Percentiles rank a stretch among this genome's conserved stretches.
These are phyloP conservation scores for Enteromius radiatus DNA, from an alignment of 2,797 vertebrate genomes.

Conservation along the genomic window DNA sequence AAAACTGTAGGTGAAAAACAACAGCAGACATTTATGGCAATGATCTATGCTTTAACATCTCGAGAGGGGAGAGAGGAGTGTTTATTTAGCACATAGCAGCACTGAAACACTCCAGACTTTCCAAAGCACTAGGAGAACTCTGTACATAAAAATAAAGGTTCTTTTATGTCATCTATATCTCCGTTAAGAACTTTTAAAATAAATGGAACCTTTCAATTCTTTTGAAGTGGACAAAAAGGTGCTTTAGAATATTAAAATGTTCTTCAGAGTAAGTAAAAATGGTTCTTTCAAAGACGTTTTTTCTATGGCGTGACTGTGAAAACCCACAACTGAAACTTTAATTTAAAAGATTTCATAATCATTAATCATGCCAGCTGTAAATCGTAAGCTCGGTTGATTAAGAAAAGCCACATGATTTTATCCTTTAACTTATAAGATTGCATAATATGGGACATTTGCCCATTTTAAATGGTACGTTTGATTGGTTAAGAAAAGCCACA, in stretches of 20 bases:
- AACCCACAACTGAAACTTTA: neutral
- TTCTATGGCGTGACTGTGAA: neutral
- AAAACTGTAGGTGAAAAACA: constrained; percentile 66
- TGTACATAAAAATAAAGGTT: neutral
- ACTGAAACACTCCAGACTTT: constrained; percentile 6
- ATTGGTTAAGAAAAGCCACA: constrained; percentile 1
- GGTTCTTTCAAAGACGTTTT: neutral
- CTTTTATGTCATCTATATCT: neutral
- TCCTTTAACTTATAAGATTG: neutral
- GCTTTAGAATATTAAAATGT: neutral
- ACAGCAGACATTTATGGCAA: neutral
- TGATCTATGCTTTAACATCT: neutral
- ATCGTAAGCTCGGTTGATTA: neutral
- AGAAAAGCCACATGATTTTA: neutral
- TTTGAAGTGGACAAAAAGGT: neutral
- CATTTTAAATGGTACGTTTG: neutral
- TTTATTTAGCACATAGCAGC: constrained; percentile 38
- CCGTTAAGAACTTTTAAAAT: neutral
- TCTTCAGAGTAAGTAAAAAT: neutral
- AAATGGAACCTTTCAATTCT: neutral
- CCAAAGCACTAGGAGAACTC: neutral
- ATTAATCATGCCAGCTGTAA: neutral
- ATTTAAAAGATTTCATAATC: neutral
- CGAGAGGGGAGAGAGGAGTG: neutral
- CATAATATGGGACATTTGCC: neutral